Evolutionary conservation across 2,797 vertebrate species (phyloP).

Genomic region (Serranus cabrilla): DNA sequence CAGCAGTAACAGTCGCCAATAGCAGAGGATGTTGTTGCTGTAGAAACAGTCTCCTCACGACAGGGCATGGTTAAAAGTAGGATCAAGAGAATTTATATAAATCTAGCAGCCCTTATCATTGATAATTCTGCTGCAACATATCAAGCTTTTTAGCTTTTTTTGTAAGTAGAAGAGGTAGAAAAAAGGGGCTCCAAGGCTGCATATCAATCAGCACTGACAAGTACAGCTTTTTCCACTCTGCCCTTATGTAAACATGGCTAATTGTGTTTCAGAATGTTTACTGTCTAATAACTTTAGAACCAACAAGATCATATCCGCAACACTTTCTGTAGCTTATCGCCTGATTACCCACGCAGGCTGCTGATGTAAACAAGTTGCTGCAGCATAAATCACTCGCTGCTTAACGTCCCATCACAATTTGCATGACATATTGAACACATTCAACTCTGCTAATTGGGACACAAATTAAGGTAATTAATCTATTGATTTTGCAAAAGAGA

Average conservation of each 20-base stretch:
- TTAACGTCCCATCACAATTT: slow-evolving; percentile 1
- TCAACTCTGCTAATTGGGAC: neutral
- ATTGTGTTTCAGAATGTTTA: slow-evolving; percentile 3
- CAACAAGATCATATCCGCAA: slow-evolving; percentile 18
- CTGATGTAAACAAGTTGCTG: slow-evolving; percentile 27
- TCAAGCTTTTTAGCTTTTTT: neutral
- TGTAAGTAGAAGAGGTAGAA: neutral
- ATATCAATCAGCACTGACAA: neutral
- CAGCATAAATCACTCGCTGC: slow-evolving; percentile 12
- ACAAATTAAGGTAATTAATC: slow-evolving; percentile 5
- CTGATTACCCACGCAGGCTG: slow-evolving; percentile 26
- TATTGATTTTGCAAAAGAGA: too few relatives aligned
- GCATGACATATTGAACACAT: neutral
- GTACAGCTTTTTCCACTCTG: neutral
- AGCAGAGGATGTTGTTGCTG: too few relatives aligned
- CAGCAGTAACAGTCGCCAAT: too few relatives aligned
- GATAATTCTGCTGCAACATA: too few relatives aligned
- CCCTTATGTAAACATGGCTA: slow-evolving; percentile 1
- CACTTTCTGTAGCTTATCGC: neutral
- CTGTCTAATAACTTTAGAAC: neutral
- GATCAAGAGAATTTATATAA: too few relatives aligned
- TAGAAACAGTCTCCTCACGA: too few relatives aligned
- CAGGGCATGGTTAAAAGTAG: too few relatives aligned
- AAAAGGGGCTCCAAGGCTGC: neutral
- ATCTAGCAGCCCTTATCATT: too few relatives aligned